A percentile compares a stretch with the other conserved stretches of the same genome.
Evolutionary conservation across 2,888 invertebrate genomes (phyloP).

Genomic region (Seira sanloemensis): DNA sequence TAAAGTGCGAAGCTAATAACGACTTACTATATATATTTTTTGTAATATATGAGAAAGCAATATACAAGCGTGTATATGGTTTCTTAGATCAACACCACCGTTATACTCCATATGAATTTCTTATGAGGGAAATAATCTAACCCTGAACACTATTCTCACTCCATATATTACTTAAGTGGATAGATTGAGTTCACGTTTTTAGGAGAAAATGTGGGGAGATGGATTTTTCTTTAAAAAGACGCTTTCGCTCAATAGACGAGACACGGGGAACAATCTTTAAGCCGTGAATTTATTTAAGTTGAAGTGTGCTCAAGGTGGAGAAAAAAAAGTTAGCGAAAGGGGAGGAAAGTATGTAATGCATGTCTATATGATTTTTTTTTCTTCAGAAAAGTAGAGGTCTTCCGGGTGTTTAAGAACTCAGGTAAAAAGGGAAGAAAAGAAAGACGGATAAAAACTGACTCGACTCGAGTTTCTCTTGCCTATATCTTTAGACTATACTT

Average conservation of each 20-base stretch:
- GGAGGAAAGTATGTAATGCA: neutral
- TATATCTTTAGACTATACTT: neutral
- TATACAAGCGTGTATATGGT: neutral
- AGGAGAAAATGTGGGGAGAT: neutral
- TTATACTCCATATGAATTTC: conserved; percentile 5
- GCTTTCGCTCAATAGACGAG: neutral
- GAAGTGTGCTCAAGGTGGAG: neutral
- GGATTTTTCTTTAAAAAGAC: neutral
- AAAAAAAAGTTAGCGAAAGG: neutral
- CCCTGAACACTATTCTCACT: conserved; percentile 5
- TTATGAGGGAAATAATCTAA: conserved; percentile 18
- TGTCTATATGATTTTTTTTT: neutral
- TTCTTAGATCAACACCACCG: conserved; percentile 7
- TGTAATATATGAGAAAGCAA: conserved; percentile 31
- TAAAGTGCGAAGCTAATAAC: conserved; percentile 54
- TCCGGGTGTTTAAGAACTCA: conserved; percentile 55
- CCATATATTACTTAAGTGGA: conserved; percentile 48
- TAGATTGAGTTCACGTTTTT: conserved; percentile 32
- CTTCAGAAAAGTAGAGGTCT: conserved; percentile 41
- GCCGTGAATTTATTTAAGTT: neutral
- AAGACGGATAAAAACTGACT: neutral
- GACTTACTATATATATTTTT: too few species aligned
- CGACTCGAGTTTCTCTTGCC: neutral
- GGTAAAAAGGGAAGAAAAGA: neutral
- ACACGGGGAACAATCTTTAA: neutral